Percentiles rank a stretch among this genome's conserved stretches.
These are phyloP conservation scores for Pipistrellus pygmaeus DNA, from an alignment of 2,797 vertebrate species.

Conservation along the genomic window DNA sequence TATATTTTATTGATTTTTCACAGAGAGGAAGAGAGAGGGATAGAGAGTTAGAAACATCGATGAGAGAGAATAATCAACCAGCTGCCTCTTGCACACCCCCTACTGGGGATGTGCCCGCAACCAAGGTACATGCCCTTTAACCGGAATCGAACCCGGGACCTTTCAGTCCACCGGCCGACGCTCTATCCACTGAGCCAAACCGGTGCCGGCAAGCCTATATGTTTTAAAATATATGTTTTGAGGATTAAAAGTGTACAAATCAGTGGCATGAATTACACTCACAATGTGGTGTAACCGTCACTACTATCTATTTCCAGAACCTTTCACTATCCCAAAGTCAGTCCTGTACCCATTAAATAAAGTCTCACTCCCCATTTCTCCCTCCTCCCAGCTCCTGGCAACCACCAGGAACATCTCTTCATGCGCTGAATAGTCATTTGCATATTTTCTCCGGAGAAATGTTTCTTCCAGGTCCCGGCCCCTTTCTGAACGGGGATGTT, in stretches of 20 bases:
- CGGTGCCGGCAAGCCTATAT: too few species aligned
- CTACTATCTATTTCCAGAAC: neutral
- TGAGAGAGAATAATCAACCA: too few species aligned
- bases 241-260: neutral
- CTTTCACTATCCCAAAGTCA: neutral
- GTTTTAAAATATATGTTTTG: too few species aligned
- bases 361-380: neutral
- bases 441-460: neutral
- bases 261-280: neutral
- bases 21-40: too few species aligned
- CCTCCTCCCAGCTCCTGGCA: neutral
- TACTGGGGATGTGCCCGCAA: too few species aligned
- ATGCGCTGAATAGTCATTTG: neutral
- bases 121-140: too few species aligned
- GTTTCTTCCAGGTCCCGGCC: constrained; percentile 21
- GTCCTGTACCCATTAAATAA: neutral
- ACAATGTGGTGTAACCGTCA: neutral
- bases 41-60: too few species aligned
- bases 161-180: too few species aligned
- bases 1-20: too few species aligned
- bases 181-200: too few species aligned
- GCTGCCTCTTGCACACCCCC: too few species aligned
- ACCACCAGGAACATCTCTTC: neutral
- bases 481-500: neutral
- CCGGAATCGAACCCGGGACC: too few species aligned